Percentiles rank a stretch among this genome's conserved stretches.
These are phyloP conservation scores for Polymixis flavicincta DNA, from an alignment of 2,888 invertebrate species.

Conservation along the genomic window DNA sequence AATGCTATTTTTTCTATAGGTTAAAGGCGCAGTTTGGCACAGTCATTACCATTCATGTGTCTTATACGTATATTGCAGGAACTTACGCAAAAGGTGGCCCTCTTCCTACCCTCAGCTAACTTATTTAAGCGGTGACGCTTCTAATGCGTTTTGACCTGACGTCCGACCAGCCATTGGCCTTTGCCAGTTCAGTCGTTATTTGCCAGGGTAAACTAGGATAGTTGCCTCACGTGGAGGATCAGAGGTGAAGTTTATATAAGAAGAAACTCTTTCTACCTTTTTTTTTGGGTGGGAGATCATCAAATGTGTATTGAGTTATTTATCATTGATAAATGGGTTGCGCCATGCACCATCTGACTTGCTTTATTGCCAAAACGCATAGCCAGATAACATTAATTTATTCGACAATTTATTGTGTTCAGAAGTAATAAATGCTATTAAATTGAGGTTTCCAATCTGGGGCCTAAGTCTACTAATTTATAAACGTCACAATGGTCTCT, in stretches of 20 bases:
- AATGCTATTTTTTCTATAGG: not conserved
- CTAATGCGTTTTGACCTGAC: not conserved
- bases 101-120: not conserved
- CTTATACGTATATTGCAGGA: not conserved
- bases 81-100: not conserved
- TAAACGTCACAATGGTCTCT: too few relatives aligned
- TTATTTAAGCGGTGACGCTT: not conserved
- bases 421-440: conserved; percentile 51
- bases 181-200: not conserved
- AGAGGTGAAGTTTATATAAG: not conserved
- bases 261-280: not conserved
- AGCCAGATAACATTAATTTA: conserved; percentile 67
- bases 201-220: not conserved
- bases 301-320: conserved; percentile 60
- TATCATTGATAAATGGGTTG: conserved; percentile 64
- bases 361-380: conserved; percentile 71
- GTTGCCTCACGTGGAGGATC: not conserved
- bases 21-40: not conserved
- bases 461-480: too few relatives aligned
- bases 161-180: not conserved
- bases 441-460: conserved; percentile 47
- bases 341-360: conserved; percentile 65
- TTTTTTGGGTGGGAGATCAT: too few relatives aligned
- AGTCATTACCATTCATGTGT: not conserved
- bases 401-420: conserved; percentile 58